Percentiles rank a stretch among this genome's conserved stretches.
Conservation (phyloP, 2,888 invertebrate genomes). For the Drosophila mettleri region DNA sequence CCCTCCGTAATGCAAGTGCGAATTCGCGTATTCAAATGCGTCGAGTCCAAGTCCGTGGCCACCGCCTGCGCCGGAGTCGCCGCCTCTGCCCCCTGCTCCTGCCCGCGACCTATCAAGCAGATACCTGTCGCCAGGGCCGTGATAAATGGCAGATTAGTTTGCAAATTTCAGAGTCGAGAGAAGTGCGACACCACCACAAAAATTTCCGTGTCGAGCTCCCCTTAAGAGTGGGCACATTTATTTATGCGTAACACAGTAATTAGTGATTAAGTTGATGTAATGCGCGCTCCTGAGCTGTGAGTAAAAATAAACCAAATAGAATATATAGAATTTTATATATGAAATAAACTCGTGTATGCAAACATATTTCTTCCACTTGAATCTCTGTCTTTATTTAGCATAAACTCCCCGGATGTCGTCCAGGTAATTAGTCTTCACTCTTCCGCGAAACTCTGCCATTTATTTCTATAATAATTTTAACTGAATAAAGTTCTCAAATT, state of each 20-base stretch:
- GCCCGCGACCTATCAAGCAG: slow-evolving; percentile 29
- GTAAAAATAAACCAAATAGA: slow-evolving; percentile 29
- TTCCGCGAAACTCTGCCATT: slow-evolving; percentile 40
- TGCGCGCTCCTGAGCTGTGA: slow-evolving; percentile 28
- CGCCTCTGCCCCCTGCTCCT: not conserved
- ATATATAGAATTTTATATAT: slow-evolving; percentile 6
- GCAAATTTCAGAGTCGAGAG: slow-evolving; percentile 65
- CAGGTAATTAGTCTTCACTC: slow-evolving; percentile 51
- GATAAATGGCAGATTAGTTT: slow-evolving; percentile 84
- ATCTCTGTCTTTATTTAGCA: slow-evolving; percentile 36
- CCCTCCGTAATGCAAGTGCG: slow-evolving; percentile 51
- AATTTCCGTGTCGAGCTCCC: slow-evolving; percentile 50
- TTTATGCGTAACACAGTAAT: slow-evolving; percentile 72
- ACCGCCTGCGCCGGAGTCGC: not conserved
- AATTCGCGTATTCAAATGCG: slow-evolving; percentile 24
- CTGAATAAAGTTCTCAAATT: not conserved
- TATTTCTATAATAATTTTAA: not conserved
- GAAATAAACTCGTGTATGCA: not conserved
- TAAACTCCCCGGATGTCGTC: slow-evolving; percentile 44
- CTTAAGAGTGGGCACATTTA: slow-evolving; percentile 31
- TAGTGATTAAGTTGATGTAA: slow-evolving; percentile 75
- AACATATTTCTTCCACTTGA: slow-evolving; percentile 1
- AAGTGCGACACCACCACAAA: slow-evolving; percentile 64
- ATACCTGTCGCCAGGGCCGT: slow-evolving; percentile 77
- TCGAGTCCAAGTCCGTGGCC: slow-evolving; percentile 8